These are phyloP conservation scores for Ichneumoninae sp. DNA, from an alignment of 2,888 invertebrate species.

Conservation along the genomic window DNA sequence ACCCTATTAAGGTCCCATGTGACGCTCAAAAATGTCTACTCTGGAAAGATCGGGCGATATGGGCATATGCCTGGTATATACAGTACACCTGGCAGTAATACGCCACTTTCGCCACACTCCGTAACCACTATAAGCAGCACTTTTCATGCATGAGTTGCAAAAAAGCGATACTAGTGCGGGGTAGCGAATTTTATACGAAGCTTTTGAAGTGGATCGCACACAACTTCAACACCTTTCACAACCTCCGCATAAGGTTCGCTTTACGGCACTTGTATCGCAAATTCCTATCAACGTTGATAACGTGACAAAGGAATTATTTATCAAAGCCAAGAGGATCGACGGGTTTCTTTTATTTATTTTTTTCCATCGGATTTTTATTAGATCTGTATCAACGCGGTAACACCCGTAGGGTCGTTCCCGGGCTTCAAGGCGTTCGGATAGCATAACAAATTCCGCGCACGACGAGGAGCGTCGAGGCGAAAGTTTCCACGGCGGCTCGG, in stretches of 20 bases:
- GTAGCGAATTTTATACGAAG: no score
- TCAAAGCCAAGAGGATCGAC: neutral
- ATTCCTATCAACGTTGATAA: neutral
- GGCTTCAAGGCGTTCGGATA: slow-evolving; percentile 23
- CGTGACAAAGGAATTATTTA: neutral
- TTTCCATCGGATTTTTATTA: slow-evolving; percentile 51
- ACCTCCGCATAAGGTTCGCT: no score
- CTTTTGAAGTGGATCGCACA: neutral
- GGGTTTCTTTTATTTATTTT: neutral
- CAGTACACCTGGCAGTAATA: no score
- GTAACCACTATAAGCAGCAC: no score
- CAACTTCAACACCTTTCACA: no score
- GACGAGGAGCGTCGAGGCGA: slow-evolving; percentile 35
- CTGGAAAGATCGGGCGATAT: no score
- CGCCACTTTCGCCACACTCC: no score
- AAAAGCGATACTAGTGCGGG: no score
- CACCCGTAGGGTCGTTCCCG: slow-evolving; percentile 11
- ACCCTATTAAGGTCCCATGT: no score
- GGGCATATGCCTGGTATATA: no score
- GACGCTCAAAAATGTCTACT: no score
- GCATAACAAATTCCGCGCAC: slow-evolving; percentile 62
- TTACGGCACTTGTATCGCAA: neutral
- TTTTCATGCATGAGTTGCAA: no score
- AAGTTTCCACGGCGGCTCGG: slow-evolving; percentile 29
- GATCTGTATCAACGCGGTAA: slow-evolving; percentile 52